Conservation (phyloP, 1,140 invertebrate species). For the Caerostris darwini region DNA sequence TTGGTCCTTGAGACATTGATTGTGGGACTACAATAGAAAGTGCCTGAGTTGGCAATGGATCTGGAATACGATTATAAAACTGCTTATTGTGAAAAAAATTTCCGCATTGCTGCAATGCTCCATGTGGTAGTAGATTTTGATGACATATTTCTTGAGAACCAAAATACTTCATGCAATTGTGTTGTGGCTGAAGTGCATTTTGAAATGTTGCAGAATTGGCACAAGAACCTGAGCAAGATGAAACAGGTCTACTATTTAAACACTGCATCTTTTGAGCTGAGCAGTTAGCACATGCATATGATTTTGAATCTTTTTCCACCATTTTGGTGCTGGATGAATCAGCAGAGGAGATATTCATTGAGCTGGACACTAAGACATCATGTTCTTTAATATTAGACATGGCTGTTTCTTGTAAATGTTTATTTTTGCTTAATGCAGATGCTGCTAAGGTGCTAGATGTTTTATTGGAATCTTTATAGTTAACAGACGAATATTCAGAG, state of each 20-base stretch:
- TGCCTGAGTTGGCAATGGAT: not conserved
- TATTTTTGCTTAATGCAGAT: not conserved
- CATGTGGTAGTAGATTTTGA: not conserved
- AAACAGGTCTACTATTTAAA: constrained; percentile 2
- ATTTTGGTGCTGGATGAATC: not conserved
- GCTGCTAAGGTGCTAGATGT: not conserved
- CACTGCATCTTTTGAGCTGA: not conserved
- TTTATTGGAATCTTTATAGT: not conserved
- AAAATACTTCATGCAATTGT: constrained; percentile 23
- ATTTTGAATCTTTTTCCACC: not conserved
- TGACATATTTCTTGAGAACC: not conserved
- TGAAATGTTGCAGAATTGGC: not conserved
- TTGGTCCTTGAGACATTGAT: not conserved
- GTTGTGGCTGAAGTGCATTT: not conserved
- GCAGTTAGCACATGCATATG: constrained; percentile 16
- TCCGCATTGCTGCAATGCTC: not conserved
- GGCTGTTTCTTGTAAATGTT: not conserved
- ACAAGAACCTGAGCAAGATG: constrained; percentile 27
- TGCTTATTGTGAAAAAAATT: not conserved
- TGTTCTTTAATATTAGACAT: too few species aligned
- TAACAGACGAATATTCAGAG: not conserved
- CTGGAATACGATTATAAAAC: constrained; percentile 7
- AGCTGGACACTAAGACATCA: not conserved
- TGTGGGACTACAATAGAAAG: constrained; percentile 2
- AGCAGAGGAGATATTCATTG: not conserved